Evolutionary conservation across 1,140 invertebrate species (phyloP).

Genomic region (Paraescarpia echinospica): DNA sequence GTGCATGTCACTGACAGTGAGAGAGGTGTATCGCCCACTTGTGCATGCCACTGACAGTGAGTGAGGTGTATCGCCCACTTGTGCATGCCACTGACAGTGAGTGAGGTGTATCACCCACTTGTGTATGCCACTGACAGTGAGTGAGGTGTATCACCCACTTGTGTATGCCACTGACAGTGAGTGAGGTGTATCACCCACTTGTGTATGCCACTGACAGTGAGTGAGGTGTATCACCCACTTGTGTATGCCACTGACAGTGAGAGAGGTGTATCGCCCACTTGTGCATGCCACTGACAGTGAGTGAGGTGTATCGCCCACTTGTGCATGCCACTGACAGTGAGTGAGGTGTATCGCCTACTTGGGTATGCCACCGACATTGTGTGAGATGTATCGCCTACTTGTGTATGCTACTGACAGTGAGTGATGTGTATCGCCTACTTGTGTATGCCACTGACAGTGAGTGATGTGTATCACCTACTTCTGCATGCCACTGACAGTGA

Average conservation of each 20-base stretch:
- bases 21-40: no score
- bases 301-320: background rate
- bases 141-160: background rate
- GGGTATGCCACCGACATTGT: background rate
- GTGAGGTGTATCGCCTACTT: background rate
- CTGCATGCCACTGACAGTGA: background rate
- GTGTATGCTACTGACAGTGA: background rate
- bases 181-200: background rate
- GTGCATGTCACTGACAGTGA: no score
- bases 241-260: background rate
- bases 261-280: background rate
- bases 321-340: background rate
- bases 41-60: no score
- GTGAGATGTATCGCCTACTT: background rate
- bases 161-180: background rate
- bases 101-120: no score
- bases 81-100: no score
- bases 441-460: background rate
- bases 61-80: no score
- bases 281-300: background rate
- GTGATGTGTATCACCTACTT: background rate
- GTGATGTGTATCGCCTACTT: background rate
- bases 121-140: no score
- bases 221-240: background rate
- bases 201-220: background rate